Base-by-base conservation (phyloP, 2,113 vertebrate species). In the Haplotaxodon microlepis region DNA sequence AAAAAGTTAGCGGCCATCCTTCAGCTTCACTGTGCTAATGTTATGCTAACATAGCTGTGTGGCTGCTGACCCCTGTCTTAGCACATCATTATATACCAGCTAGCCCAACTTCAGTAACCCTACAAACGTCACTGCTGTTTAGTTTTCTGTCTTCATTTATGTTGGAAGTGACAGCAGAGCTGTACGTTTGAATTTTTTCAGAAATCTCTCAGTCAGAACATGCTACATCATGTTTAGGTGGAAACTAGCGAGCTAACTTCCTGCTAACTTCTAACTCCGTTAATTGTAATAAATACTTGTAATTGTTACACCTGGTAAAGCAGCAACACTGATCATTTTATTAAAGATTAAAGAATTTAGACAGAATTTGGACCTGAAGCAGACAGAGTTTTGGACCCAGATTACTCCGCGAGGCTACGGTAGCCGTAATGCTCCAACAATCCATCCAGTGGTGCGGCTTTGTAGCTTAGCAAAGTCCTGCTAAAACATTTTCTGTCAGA, bases 31-130 rank as follows among this genome's bases (percentile, higher is more conserved):
- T 21, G n/a, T n/a, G n/a, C n/a, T n/a, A n/a, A 21, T 21, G 21
- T 21, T 21, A 21, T 21, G 21, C 21, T 21, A 21, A 21, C 21
- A 21, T 21, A 21, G 21, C 21, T 21, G 21, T 21, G 21, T 21
- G 19, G 9, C 0, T 51, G 19, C 50, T 0, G 50, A 53, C 5
- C 19, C 19, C 50, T 51, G 50, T 0, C 0, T 51, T 53, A 53
- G 50, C 50, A 53, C 19, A 53, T n/a, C 50, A n/a, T 53, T 53
- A n/a, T 2, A 10, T 53, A 53, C 0, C 50, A 53, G 19, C 19
- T 53, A 53, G 19, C 0, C 51, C 1, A 21, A 53, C 19, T 53
- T 53, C 51, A 53, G 51, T 53, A 53, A 21, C 51, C 51, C 19
- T 4, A 53, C 19, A 53, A 11, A 53, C 0, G 0, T 53, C 19